Evolutionary conservation across 1,140 invertebrate genomes (phyloP).

Genomic region (Rhizoglyphus robini): DNA sequence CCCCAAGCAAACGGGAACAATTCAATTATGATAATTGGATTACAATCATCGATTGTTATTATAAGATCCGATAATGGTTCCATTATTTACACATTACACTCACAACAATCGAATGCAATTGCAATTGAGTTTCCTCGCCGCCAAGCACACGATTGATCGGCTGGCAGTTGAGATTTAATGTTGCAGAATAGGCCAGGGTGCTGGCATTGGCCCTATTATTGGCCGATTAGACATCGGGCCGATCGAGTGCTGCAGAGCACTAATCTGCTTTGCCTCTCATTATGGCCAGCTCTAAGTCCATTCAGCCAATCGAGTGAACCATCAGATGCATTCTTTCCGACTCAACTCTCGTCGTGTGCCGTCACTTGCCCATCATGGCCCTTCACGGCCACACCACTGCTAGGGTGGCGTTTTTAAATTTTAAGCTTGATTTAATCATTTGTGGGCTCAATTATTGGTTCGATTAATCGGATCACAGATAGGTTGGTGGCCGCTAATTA

Average conservation of each 20-base stretch:
- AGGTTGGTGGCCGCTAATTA: neutral
- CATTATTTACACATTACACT: conserved; percentile 13
- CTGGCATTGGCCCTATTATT: neutral
- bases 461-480: conserved; percentile 8
- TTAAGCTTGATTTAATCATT: conserved; percentile 13
- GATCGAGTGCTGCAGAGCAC: too few relatives aligned
- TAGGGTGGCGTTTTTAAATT: neutral
- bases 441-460: neutral
- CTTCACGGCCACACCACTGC: neutral
- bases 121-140: neutral
- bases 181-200: conserved; percentile 3
- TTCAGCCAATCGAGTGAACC: neutral
- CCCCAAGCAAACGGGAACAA: neutral
- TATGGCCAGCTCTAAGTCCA: neutral
- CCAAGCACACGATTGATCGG: conserved; percentile 4
- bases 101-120: neutral
- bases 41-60: conserved; percentile 5
- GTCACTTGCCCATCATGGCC: too few relatives aligned
- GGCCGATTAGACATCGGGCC: conserved; percentile 4
- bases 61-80: conserved; percentile 13
- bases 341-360: too few relatives aligned
- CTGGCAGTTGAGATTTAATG: neutral
- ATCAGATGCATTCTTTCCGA: conserved; percentile 9
- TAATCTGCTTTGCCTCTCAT: neutral
- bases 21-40: conserved; percentile 14